Conservation (phyloP, 2,888 invertebrate species). For the Cephalotes varians region DNA sequence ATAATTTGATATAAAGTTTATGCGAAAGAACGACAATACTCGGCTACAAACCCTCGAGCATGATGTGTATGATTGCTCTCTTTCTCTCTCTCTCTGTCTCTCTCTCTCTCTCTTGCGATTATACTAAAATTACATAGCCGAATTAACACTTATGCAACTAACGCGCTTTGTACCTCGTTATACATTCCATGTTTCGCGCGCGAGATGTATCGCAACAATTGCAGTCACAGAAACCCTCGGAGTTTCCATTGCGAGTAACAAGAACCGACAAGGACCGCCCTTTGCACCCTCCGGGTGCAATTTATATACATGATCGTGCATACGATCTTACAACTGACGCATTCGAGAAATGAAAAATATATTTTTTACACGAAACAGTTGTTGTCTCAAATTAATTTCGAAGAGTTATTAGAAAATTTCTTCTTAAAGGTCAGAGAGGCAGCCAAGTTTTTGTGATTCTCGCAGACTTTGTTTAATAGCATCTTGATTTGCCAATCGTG, state of each 20-base stretch:
- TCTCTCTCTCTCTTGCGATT: neutral
- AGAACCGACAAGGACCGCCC: neutral
- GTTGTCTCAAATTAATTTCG: neutral
- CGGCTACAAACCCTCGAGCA: neutral
- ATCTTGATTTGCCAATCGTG: neutral
- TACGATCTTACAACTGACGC: too few relatives aligned
- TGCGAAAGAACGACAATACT: neutral
- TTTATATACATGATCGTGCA: neutral
- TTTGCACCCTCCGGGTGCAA: neutral
- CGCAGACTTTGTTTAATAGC: neutral
- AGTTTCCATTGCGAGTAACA: neutral
- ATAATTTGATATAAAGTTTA: neutral
- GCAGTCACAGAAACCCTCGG: neutral
- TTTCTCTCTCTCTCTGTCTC: neutral
- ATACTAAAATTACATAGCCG: slow-evolving; percentile 7
- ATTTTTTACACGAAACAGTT: neutral
- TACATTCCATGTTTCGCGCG: neutral
- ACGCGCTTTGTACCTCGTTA: neutral
- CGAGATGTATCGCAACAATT: neutral
- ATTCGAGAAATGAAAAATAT: neutral
- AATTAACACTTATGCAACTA: neutral
- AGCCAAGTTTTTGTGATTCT: neutral
- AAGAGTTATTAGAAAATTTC: neutral
- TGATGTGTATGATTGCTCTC: neutral
- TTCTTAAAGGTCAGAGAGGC: neutral